phyloP scores from a whole-genome alignment of 2,113 vertebrate genomes.

The Laticauda laticaudata region DNA sequence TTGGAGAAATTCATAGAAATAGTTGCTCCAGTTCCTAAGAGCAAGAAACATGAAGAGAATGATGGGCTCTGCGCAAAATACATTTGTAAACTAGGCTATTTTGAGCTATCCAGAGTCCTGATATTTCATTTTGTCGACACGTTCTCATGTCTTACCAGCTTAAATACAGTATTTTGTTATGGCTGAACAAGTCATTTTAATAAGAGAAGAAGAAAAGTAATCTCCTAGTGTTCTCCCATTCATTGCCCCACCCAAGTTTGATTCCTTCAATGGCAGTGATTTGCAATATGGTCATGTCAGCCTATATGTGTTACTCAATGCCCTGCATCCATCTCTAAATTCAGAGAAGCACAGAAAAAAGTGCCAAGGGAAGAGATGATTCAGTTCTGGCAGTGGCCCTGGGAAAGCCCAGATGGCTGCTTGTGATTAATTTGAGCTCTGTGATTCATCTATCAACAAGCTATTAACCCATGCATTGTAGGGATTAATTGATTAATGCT shows the following conservation, averaged over 20 bases:
- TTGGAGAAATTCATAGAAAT: background rate
- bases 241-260: background rate
- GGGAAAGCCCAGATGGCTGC: slow-evolving; percentile 9
- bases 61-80: background rate
- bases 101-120: background rate
- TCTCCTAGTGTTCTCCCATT: background rate
- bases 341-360: background rate
- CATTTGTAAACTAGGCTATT: background rate
- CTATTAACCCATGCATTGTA: slow-evolving; percentile 12
- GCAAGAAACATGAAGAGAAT: background rate
- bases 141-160: background rate
- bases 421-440: slow-evolving; percentile 7
- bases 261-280: background rate
- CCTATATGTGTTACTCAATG: background rate
- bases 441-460: slow-evolving; percentile 3
- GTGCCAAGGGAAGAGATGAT: too few species aligned
- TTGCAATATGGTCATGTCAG: background rate
- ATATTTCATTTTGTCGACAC: background rate
- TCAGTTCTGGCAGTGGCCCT: background rate
- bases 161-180: background rate
- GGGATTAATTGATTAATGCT: slow-evolving; percentile 18
- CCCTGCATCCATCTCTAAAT: background rate
- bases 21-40: background rate
- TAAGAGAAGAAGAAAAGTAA: background rate
- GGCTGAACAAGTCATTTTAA: background rate